phyloP scores from a whole-genome alignment of 2,113 vertebrate species.

The Leiothrix lutea region DNA sequence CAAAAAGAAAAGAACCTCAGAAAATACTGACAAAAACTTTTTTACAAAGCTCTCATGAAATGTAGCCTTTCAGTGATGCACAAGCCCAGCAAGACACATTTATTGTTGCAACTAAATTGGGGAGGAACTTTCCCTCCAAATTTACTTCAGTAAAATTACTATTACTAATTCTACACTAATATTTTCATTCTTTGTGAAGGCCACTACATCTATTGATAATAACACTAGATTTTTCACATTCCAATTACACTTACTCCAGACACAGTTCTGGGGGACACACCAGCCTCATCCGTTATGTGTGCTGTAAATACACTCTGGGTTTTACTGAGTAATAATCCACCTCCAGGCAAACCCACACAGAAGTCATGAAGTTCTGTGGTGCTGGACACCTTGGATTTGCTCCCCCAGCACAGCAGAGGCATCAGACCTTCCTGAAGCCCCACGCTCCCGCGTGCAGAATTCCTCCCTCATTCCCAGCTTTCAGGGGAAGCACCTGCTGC shows the following conservation, averaged over 20 bases:
- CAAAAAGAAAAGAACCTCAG: background rate
- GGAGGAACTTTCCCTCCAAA: background rate
- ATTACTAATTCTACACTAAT: background rate
- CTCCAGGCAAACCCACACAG: background rate
- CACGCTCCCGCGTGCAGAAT: background rate
- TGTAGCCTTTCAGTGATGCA: background rate
- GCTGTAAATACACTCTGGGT: background rate
- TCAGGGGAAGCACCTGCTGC: slow-evolving; percentile 50
- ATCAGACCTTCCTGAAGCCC: background rate
- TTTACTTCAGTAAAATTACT: background rate
- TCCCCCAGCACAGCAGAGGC: background rate
- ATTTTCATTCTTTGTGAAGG: background rate
- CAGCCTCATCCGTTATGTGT: background rate
- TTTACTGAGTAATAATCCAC: background rate
- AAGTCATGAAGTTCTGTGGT: background rate
- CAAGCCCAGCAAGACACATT: background rate
- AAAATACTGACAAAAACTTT: background rate
- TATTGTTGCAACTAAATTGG: background rate
- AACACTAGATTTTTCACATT: background rate
- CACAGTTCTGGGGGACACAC: background rate
- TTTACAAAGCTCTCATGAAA: background rate
- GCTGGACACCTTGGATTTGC: background rate
- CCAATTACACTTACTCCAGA: background rate
- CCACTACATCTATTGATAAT: background rate
- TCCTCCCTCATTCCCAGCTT: slow-evolving; percentile 8